A percentile compares a stretch with the other conserved stretches of the same genome.
phyloP scores from a whole-genome alignment of 2,888 invertebrate species.

The Punctoribates punctum region DNA sequence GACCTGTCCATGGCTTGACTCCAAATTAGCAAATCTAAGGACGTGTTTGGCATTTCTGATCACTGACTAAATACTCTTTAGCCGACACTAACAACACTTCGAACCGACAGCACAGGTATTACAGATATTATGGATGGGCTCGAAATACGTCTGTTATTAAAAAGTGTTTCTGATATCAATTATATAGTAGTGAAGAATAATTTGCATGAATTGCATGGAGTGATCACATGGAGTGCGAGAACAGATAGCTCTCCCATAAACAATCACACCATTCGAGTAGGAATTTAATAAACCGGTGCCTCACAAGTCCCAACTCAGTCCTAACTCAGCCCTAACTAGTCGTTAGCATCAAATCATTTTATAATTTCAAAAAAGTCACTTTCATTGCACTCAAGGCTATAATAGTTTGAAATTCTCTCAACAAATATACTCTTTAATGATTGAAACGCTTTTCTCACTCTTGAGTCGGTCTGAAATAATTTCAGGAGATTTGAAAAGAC shows the following conservation, averaged over 20 bases:
- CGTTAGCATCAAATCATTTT: constrained; percentile 5
- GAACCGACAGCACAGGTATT: neutral
- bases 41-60: constrained; percentile 31
- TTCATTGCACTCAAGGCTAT: neutral
- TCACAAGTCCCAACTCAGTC: too few relatives aligned
- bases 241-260: neutral
- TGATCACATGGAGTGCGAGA: neutral
- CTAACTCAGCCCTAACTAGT: constrained; percentile 3
- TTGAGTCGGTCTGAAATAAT: neutral
- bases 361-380: neutral
- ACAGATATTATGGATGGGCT: constrained; percentile 32
- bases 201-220: constrained; percentile 6
- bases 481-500: neutral
- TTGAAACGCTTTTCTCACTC: neutral
- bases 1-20: constrained; percentile 21
- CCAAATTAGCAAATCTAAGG: constrained; percentile 20
- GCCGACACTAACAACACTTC: neutral
- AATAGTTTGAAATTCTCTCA: neutral
- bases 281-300: neutral
- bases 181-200: constrained; percentile 12
- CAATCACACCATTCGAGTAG: constrained; percentile 7
- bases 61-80: neutral
- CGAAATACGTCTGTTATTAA: neutral
- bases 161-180: neutral
- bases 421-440: neutral